phyloP scores from a whole-genome alignment of 1,140 invertebrate species.

The Hypsibius dujardini region DNA sequence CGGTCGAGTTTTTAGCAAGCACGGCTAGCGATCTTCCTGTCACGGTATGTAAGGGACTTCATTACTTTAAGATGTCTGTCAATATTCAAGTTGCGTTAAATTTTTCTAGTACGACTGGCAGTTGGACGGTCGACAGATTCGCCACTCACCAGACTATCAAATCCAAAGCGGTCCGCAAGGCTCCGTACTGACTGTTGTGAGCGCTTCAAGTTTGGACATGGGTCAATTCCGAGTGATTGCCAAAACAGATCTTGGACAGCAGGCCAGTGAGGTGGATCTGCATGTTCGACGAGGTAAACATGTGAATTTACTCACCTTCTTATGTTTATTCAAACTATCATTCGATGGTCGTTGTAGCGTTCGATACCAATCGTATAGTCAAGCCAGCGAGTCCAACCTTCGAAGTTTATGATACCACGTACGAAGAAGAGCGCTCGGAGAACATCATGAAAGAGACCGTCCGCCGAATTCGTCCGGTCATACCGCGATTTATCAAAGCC shows the following conservation, averaged over 20 bases:
- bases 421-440: conserved; percentile 12
- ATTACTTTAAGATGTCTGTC: too few species aligned
- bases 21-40: conserved; percentile 3
- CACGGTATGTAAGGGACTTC: background rate
- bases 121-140: conserved; percentile 6
- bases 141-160: conserved; percentile 15
- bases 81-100: too few species aligned
- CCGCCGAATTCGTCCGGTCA: conserved; percentile 12
- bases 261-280: background rate
- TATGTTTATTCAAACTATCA: too few species aligned
- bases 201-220: background rate
- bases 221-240: background rate
- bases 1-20: background rate
- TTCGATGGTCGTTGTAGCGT: background rate
- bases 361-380: background rate
- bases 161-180: background rate
- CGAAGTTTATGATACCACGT: conserved; percentile 17
- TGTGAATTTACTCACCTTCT: too few species aligned
- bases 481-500: background rate
- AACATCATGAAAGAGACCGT: conserved; percentile 12
- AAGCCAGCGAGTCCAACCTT: conserved; percentile 3
- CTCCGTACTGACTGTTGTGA: background rate
- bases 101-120: background rate
- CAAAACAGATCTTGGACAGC: background rate
- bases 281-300: background rate